These are phyloP conservation scores for Ormyrus thymus DNA, from an alignment of 2,888 invertebrate species.

Conservation along the genomic window DNA sequence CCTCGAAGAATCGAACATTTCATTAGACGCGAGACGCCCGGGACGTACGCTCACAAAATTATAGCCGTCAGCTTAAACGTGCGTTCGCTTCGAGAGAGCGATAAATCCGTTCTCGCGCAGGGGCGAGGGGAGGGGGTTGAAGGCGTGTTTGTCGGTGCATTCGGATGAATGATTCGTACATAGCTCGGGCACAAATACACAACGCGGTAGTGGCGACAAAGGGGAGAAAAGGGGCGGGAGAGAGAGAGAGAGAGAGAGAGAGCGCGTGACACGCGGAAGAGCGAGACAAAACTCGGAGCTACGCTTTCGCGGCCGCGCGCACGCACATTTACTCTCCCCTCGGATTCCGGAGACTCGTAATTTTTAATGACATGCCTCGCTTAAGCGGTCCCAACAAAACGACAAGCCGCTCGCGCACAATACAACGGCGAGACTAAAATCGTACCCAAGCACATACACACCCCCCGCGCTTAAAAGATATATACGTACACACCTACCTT, in stretches of 20 bases:
- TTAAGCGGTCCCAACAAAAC: constrained; percentile 57
- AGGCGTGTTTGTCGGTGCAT: constrained; percentile 31
- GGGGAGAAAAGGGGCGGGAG: not conserved
- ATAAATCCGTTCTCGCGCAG: not conserved
- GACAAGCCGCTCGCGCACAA: constrained; percentile 43
- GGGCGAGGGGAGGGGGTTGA: too few species aligned
- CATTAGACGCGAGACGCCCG: too few species aligned
- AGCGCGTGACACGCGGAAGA: not conserved
- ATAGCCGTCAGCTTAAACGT: not conserved
- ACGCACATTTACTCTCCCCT: constrained; percentile 14
- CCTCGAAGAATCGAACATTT: too few species aligned
- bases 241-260: not conserved
- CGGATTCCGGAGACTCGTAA: constrained; percentile 61
- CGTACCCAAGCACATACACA: constrained; percentile 21
- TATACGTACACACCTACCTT: not conserved
- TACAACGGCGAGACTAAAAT: constrained; percentile 35
- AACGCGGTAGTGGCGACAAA: constrained; percentile 13
- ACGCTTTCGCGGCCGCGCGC: not conserved
- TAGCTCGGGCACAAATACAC: constrained; percentile 7
- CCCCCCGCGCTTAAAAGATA: not conserved
- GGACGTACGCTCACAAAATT: not conserved
- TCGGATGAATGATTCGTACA: constrained; percentile 37
- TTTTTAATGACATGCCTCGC: constrained; percentile 64
- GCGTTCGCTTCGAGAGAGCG: not conserved
- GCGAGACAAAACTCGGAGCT: not conserved